Evolutionary conservation across 2,113 vertebrate species (phyloP).

Genomic region (Anolis sagrei): DNA sequence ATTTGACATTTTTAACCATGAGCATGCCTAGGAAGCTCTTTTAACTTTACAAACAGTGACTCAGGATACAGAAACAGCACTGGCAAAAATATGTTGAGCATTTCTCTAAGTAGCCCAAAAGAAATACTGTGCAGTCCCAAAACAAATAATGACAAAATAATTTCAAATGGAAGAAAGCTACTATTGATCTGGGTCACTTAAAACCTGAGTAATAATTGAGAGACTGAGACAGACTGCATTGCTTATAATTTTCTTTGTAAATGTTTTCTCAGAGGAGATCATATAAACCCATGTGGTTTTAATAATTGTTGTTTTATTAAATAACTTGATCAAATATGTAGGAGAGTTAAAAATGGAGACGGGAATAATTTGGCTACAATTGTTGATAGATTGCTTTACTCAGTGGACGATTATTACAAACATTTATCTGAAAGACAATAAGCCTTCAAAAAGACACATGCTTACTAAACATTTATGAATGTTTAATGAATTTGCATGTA

Average conservation of each 20-base stretch:
- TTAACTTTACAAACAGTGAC: neutral
- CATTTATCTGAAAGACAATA: neutral
- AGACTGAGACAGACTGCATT: constrained; percentile 18
- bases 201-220: neutral
- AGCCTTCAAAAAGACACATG: fast-evolving
- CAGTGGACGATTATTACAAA: constrained; percentile 19
- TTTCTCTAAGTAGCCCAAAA: constrained; percentile 1
- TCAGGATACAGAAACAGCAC: neutral
- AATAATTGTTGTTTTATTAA: constrained; percentile 58
- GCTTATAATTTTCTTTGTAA: constrained; percentile 40
- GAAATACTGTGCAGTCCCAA: neutral
- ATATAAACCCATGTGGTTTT: constrained; percentile 40
- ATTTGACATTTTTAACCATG: neutral
- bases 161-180: neutral
- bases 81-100: neutral
- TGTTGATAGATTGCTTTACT: constrained; percentile 19
- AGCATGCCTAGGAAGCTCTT: neutral
- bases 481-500: fast-evolving
- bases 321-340: constrained; percentile 54
- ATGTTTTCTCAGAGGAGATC: neutral
- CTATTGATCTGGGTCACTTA: neutral
- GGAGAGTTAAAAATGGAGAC: constrained; percentile 56
- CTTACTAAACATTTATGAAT: neutral
- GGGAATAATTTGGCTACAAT: constrained; percentile 28
- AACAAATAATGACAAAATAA: neutral